phyloP scores from a whole-genome alignment of 1,140 invertebrate genomes.

The Eurosta solidaginis region DNA sequence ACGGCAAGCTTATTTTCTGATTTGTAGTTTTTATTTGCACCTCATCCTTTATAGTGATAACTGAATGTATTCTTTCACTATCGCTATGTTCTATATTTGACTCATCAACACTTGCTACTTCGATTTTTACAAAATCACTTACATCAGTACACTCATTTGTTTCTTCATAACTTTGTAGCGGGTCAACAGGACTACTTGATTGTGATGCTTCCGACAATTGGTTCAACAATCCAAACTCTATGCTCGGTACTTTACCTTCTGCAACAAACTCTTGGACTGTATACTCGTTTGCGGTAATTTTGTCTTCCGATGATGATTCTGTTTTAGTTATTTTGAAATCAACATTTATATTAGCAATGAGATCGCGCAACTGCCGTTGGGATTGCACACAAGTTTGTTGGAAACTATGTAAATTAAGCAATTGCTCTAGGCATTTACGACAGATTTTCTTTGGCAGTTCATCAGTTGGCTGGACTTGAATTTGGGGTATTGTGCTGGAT shows the following conservation, averaged over 20 bases:
- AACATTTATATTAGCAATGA: neutral
- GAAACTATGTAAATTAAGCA: neutral
- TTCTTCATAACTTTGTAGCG: no score
- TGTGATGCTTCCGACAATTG: no score
- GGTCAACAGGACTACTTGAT: no score
- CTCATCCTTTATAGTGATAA: no score
- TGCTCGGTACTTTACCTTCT: no score
- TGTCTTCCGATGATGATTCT: neutral
- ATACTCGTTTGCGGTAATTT: neutral
- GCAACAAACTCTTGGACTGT: neutral
- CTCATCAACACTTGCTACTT: neutral
- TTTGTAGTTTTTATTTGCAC: no score
- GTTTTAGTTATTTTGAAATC: neutral
- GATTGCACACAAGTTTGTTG: neutral
- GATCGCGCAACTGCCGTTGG: neutral
- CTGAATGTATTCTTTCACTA: no score
- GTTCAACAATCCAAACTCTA: no score
- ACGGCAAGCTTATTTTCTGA: no score
- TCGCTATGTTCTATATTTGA: neutral
- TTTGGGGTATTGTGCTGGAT: neutral
- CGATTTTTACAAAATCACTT: neutral
- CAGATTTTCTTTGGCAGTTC: conserved; percentile 3
- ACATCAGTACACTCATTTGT: neutral
- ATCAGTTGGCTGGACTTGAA: neutral
- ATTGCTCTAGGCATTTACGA: neutral